Evolutionary conservation across 1,140 invertebrate species (phyloP).

Genomic region (Pseudomyrmex dendroicus): DNA sequence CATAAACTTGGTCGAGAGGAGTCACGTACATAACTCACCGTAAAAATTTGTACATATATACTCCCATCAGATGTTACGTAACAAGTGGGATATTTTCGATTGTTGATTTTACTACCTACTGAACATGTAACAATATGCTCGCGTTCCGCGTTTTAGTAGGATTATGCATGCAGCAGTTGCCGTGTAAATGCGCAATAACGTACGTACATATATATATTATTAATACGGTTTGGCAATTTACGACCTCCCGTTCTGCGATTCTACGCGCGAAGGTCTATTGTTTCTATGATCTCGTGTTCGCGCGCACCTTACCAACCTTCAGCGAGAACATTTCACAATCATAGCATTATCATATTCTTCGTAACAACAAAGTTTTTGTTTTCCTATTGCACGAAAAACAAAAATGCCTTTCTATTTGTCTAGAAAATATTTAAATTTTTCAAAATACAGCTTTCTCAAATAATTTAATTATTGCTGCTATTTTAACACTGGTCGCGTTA

Average conservation of each 20-base stretch:
- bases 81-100: not conserved
- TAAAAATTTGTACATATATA: slow-evolving; percentile 19
- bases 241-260: not conserved
- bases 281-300: slow-evolving; percentile 8
- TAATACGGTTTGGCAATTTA: slow-evolving; percentile 17
- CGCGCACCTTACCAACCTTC: not conserved
- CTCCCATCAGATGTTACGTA: slow-evolving; percentile 7
- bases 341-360: not conserved
- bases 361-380: not conserved
- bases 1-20: not conserved
- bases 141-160: slow-evolving; percentile 4
- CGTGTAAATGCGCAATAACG: not conserved
- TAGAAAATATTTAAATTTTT: slow-evolving; percentile 2
- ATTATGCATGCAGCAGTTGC: slow-evolving; percentile 18
- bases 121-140: not conserved
- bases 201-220: not conserved
- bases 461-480: slow-evolving; percentile 24
- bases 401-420: not conserved
- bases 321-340: not conserved
- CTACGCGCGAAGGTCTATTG: slow-evolving; percentile 10
- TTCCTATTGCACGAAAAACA: not conserved
- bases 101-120: not conserved
- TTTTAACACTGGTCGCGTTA: slow-evolving; percentile 21
- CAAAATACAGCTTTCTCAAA: not conserved
- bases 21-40: not conserved